Conservation (phyloP, 2,888 invertebrate genomes). For the Tetragnatha montana region DNA sequence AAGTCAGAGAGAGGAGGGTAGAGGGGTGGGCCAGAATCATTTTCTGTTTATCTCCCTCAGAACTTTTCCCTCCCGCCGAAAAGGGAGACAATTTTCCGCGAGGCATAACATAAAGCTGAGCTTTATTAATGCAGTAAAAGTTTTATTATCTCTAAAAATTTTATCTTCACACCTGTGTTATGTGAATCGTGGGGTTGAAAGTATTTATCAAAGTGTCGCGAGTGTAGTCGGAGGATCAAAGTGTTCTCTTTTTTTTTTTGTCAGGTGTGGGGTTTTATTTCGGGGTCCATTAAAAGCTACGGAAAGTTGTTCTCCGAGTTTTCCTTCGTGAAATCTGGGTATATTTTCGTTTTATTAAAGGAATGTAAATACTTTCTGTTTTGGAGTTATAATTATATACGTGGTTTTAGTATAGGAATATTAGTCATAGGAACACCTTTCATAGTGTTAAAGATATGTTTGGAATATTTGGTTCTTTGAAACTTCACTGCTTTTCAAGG, state of each 20-base stretch:
- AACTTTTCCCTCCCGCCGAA: neutral
- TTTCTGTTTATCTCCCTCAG: neutral
- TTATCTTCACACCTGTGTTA: neutral
- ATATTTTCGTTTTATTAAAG: too few species aligned
- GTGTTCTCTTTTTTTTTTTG: neutral
- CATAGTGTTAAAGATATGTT: too few species aligned
- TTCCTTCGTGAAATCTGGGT: too few species aligned
- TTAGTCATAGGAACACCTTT: too few species aligned
- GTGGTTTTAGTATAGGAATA: too few species aligned
- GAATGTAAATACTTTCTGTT: too few species aligned
- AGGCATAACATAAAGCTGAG: neutral
- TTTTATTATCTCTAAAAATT: neutral
- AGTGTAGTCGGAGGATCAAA: neutral
- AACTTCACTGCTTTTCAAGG: too few species aligned
- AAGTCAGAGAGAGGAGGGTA: neutral
- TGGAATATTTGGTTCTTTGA: too few species aligned
- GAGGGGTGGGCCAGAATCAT: neutral
- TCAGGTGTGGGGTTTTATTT: neutral
- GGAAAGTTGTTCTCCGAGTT: neutral
- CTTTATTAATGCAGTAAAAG: neutral
- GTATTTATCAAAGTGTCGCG: neutral
- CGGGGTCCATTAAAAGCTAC: neutral
- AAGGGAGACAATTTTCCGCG: neutral
- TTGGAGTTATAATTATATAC: too few species aligned
- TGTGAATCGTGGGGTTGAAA: neutral